Evolutionary conservation across 2,888 invertebrate genomes (phyloP).

Genomic region (Pseudolycoriella hygida): DNA sequence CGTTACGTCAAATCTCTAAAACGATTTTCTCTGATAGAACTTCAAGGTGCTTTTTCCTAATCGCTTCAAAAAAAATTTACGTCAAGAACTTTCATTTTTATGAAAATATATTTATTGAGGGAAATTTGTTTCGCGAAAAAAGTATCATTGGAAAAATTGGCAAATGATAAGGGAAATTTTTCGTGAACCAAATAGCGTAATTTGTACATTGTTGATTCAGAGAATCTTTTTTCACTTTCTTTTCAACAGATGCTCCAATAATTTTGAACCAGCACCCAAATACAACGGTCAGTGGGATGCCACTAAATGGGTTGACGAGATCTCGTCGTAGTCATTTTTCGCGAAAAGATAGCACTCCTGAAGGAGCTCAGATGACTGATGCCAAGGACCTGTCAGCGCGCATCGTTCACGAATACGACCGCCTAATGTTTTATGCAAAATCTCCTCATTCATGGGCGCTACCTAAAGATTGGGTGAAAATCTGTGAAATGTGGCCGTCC

Average conservation of each 20-base stretch:
- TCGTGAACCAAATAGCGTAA: too few species aligned
- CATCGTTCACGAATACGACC: constrained; percentile 26
- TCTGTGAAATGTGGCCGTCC: constrained; percentile 23
- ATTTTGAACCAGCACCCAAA: constrained; percentile 5
- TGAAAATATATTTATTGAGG: too few species aligned
- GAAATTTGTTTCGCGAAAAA: too few species aligned
- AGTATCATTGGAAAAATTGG: too few species aligned
- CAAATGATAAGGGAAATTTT: too few species aligned
- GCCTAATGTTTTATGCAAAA: constrained; percentile 25
- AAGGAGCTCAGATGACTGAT: constrained; percentile 11
- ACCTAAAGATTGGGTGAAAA: constrained; percentile 25
- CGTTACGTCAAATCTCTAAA: too few species aligned
- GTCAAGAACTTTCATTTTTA: too few species aligned
- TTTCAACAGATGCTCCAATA: neutral
- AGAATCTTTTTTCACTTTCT: neutral
- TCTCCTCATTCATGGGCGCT: constrained; percentile 27
- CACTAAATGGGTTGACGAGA: constrained; percentile 23
- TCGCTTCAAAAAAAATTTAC: too few species aligned
- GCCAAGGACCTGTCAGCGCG: constrained; percentile 15
- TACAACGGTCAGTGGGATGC: constrained; percentile 6
- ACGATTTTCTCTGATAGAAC: too few species aligned
- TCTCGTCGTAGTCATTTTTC: constrained; percentile 30
- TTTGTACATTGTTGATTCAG: too few species aligned
- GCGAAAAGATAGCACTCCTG: constrained; percentile 27
- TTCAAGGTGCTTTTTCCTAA: too few species aligned